A percentile compares a stretch with the other conserved stretches of the same genome.
Evolutionary conservation across 2,888 invertebrate genomes (phyloP).

Genomic region (Eupithecia subumbrata): DNA sequence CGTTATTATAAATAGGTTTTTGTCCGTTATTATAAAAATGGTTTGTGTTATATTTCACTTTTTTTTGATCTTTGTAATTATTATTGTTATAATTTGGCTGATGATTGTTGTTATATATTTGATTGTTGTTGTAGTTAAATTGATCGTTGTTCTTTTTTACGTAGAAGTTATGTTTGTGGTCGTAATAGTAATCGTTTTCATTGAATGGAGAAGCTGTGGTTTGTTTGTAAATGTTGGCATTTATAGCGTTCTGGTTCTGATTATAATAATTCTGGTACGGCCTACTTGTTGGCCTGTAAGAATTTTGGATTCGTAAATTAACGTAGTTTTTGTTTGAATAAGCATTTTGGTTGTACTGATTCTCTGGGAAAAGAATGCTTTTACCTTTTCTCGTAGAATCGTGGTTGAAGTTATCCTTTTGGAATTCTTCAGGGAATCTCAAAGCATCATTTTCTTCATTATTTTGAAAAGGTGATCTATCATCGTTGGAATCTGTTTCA

Average conservation of each 20-base stretch:
- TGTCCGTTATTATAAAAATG: constrained; percentile 12
- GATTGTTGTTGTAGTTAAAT: constrained; percentile 20
- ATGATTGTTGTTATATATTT: too few relatives aligned
- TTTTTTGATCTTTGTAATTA: constrained; percentile 11
- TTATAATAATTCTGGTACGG: constrained; percentile 26
- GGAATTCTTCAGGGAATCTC: constrained; percentile 55
- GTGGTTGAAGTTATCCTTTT: constrained; percentile 27
- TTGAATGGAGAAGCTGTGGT: constrained; percentile 40
- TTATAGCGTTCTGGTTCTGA: constrained; percentile 32
- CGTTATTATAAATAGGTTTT: not conserved
- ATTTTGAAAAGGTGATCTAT: constrained; percentile 32
- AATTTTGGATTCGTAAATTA: constrained; percentile 11
- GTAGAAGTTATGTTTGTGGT: constrained; percentile 53
- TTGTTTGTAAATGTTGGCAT: constrained; percentile 29
- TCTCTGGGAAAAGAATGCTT: constrained; percentile 46
- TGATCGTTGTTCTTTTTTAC: constrained; percentile 44
- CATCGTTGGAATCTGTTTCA: constrained; percentile 36
- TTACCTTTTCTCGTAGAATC: constrained; percentile 49
- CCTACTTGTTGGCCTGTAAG: constrained; percentile 6
- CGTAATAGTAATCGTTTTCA: constrained; percentile 52
- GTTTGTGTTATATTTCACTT: constrained; percentile 8
- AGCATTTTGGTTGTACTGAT: constrained; percentile 31
- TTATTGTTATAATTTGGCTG: too few relatives aligned
- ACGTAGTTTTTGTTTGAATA: constrained; percentile 31
- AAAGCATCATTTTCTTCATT: constrained; percentile 42